Base-by-base conservation (phyloP, 2,888 invertebrate species). In the Trichogramma dendrolimi region DNA sequence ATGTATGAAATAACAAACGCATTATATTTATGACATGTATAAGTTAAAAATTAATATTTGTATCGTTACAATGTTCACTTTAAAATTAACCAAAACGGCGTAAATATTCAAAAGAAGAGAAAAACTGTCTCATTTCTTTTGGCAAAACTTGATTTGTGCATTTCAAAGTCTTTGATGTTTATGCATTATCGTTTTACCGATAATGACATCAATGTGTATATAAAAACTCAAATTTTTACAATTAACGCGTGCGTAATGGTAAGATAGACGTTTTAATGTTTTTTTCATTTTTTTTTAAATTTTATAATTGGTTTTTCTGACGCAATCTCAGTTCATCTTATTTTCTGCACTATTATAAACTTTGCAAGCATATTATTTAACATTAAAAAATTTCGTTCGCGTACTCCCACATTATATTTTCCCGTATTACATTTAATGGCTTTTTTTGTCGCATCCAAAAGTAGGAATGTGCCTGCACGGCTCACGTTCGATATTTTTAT, bases 91-190 rank as follows among this genome's bases (percentile, higher is more conserved):
- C 27, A 27, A 27, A 27, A 27, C 27, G 27, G 27, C 27, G 27
- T 27, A 27, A 27, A 27, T 27, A 27, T 27, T 27, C 27, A 27
- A 27, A 27, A 27, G 27, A 27, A 27, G 27, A 27, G 27, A 27
- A 27, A 27, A 27, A 27, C 27, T 27, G 27, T 27, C 27, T 27
- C 27, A 27, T 27, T 27, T 41, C 54, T 59, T 61, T 48, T 48
- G 27, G 61, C 61, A 61, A 63, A 63, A 65, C 55, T 65, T 52
- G 54, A 63, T 63, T 65, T 63, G 63, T 63, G 63, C 63, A 63
- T 65, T 65, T 59, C 52, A 60, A 61, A 65, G 61, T 65, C 63
- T 64, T 61, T 58, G 47, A 57, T 57, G 54, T 27, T 27, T 27
- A 27, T 27, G 27, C 27, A 27, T 27, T 27, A 27, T 27, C 27